Conservation (phyloP, 2,888 invertebrate species). For the Keiferia lycopersicella region DNA sequence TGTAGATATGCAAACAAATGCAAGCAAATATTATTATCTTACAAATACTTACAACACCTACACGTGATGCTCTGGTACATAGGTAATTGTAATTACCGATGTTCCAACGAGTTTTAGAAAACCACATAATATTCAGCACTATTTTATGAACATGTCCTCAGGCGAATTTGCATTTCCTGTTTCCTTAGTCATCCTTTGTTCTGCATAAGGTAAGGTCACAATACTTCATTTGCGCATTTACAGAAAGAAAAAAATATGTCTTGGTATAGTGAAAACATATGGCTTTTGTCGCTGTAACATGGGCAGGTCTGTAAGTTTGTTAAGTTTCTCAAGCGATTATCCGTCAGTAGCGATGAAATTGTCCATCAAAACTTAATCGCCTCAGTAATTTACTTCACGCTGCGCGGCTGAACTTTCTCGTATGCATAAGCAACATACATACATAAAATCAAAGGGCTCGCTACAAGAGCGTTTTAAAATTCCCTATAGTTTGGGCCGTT, state of each 20-base stretch:
- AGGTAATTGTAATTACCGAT: not conserved
- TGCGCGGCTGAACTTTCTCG: not conserved
- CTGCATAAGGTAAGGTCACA: conserved; percentile 4
- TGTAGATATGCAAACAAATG: conserved; percentile 17
- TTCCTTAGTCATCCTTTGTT: conserved; percentile 52
- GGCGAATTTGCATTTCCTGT: conserved; percentile 51
- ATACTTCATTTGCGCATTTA: not conserved
- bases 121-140: conserved; percentile 8
- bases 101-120: conserved; percentile 3
- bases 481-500: conserved; percentile 79
- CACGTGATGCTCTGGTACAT: not conserved
- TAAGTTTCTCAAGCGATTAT: too few relatives aligned
- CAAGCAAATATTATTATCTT: conserved; percentile 18
- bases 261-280: not conserved
- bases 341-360: too few relatives aligned
- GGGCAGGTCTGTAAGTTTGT: not conserved
- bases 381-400: not conserved
- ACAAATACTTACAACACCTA: conserved; percentile 11
- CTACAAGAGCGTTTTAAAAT: conserved; percentile 71
- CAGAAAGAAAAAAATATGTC: not conserved
- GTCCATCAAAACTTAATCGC: not conserved
- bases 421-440: conserved; percentile 29
- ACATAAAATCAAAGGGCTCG: conserved; percentile 67
- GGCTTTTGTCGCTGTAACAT: not conserved
- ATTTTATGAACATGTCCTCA: conserved; percentile 21